These are phyloP conservation scores for Prostheceraeus crozeri DNA, from an alignment of 2,888 invertebrate genomes.

Conservation along the genomic window DNA sequence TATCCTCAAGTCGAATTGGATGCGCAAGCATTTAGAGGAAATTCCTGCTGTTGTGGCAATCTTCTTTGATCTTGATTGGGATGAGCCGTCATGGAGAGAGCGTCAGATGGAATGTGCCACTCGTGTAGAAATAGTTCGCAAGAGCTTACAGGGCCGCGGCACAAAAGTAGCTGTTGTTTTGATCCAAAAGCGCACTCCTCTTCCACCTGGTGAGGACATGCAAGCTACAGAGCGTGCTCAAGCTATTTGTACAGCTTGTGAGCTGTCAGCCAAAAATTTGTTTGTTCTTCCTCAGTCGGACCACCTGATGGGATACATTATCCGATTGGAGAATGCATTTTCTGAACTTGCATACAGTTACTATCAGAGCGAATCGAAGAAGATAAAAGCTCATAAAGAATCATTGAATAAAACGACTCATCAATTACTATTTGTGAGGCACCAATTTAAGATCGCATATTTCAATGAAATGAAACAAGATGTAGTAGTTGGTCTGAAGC, in stretches of 20 bases:
- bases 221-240: conserved; percentile 81
- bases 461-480: conserved; percentile 83
- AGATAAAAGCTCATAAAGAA: conserved; percentile 74
- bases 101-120: conserved; percentile 87
- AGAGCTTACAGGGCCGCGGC: conserved; percentile 53
- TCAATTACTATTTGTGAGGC: conserved; percentile 81
- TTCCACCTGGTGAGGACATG: conserved; percentile 62
- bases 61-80: conserved; percentile 96
- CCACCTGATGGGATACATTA: conserved; percentile 67
- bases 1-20: conserved; percentile 86
- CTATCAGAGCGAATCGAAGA: conserved; percentile 78
- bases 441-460: conserved; percentile 93
- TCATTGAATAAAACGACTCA: conserved; percentile 82
- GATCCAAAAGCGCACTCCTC: conserved; percentile 70
- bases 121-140: conserved; percentile 66
- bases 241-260: conserved; percentile 79
- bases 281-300: conserved; percentile 81
- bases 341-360: conserved; percentile 84
- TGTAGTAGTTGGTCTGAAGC: conserved; percentile 60
- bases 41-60: conserved; percentile 86
- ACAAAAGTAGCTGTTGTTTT: conserved; percentile 74
- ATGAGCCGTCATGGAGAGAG: conserved; percentile 84
- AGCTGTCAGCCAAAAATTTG: conserved; percentile 72
- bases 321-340: conserved; percentile 80
- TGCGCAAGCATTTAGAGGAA: conserved; percentile 78